phyloP scores from a whole-genome alignment of 2,888 invertebrate species.

The Andrena marginata region DNA sequence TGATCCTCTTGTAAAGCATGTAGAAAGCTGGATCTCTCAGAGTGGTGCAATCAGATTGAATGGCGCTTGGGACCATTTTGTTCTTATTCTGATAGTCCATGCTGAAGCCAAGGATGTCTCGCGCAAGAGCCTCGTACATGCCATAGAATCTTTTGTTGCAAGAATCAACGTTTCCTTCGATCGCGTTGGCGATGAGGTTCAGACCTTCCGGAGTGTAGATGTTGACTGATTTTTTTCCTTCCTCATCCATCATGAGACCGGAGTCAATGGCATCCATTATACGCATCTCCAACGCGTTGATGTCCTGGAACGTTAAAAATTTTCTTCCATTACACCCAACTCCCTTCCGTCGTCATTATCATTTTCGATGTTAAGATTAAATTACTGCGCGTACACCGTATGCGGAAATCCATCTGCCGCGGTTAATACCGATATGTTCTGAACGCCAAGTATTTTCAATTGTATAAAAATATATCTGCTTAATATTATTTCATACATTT shows the following conservation, averaged over 20 bases:
- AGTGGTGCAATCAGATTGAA: constrained; percentile 89
- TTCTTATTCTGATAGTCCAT: constrained; percentile 83
- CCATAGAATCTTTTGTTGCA: constrained; percentile 86
- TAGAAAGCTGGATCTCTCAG: constrained; percentile 91
- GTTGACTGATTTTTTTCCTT: constrained; percentile 78
- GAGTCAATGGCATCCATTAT: constrained; percentile 80
- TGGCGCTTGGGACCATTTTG: constrained; percentile 87
- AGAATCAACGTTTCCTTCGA: constrained; percentile 86
- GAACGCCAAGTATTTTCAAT: no score
- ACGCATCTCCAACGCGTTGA: constrained; percentile 76
- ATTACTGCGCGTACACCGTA: no score
- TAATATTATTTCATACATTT: no score
- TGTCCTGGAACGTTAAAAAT: constrained; percentile 65
- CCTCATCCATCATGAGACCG: constrained; percentile 75
- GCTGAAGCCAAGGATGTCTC: constrained; percentile 85
- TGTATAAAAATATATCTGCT: no score
- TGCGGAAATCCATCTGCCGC: no score
- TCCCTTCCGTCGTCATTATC: no score
- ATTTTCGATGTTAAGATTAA: no score
- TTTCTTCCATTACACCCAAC: no score
- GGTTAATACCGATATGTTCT: no score
- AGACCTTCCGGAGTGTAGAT: constrained; percentile 85
- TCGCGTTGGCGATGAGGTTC: constrained; percentile 86
- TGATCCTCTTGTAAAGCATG: constrained; percentile 88
- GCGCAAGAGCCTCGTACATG: constrained; percentile 87